These are phyloP conservation scores for Micropoecilia bifurca DNA, from an alignment of 2,797 vertebrate species.

Conservation along the genomic window DNA sequence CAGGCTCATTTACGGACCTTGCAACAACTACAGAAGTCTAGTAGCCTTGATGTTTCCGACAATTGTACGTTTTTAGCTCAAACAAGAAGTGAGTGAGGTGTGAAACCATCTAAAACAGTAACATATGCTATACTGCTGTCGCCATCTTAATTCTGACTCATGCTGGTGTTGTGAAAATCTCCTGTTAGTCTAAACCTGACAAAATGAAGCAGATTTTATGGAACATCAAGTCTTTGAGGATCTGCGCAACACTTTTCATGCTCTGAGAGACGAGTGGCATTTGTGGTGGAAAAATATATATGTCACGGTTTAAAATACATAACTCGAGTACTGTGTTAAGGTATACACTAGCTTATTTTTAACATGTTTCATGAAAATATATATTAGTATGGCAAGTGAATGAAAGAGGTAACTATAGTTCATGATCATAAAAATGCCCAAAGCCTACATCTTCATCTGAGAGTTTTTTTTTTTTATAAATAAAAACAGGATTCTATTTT, in stretches of 20 bases:
- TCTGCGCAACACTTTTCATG: neutral
- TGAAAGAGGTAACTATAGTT: no score
- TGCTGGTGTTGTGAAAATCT: neutral
- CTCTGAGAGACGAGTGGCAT: neutral
- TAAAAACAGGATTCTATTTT: neutral
- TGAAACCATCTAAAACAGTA: neutral
- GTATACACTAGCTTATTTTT: neutral
- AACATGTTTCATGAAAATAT: neutral
- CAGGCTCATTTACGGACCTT: constrained; percentile 19
- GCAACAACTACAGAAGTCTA: constrained; percentile 16
- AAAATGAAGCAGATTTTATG: neutral
- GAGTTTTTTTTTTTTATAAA: constrained; percentile 23
- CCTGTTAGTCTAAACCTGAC: neutral
- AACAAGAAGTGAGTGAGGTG: neutral
- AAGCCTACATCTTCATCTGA: constrained; percentile 15
- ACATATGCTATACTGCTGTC: neutral
- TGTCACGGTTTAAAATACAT: neutral
- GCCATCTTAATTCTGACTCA: neutral
- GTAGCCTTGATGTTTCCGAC: neutral
- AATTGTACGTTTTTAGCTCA: neutral
- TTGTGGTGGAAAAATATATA: neutral
- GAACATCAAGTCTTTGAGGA: neutral
- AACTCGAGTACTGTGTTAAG: neutral
- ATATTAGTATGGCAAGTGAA: neutral
- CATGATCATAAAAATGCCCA: neutral